Evolutionary conservation across 2,113 vertebrate species (phyloP).

Genomic region (Raphicerus campestris): DNA sequence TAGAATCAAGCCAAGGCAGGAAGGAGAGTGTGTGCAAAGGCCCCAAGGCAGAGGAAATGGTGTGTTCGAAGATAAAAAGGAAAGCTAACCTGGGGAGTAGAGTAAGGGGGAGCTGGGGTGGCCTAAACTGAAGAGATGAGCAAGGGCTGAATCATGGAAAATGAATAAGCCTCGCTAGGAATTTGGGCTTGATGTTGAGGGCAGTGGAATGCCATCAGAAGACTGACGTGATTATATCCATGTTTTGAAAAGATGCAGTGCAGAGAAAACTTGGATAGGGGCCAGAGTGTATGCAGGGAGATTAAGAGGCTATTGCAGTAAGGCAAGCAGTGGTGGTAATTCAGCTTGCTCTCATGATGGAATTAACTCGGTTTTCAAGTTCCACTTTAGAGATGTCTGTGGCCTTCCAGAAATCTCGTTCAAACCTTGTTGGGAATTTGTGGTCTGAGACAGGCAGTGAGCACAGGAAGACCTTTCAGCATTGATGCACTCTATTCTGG

Average conservation of each 20-base stretch:
- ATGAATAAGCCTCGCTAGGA: background rate
- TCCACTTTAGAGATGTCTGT: background rate
- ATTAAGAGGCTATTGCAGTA: background rate
- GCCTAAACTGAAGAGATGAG: background rate
- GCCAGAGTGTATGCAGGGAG: background rate
- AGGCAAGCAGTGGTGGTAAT: background rate
- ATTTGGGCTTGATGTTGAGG: background rate
- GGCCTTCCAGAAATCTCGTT: background rate
- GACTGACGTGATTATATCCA: background rate
- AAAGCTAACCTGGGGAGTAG: background rate
- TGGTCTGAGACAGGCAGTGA: background rate
- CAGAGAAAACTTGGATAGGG: background rate
- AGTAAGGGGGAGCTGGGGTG: background rate
- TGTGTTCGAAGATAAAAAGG: background rate
- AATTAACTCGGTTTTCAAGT: background rate
- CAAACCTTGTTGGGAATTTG: background rate
- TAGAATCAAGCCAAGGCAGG: background rate
- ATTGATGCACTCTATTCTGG: background rate
- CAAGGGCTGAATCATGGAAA: no score
- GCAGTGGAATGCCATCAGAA: background rate
- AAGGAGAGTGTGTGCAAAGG: background rate
- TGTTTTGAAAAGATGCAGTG: background rate
- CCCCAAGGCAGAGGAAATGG: background rate
- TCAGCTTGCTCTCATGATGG: background rate
- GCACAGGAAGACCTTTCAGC: background rate